phyloP scores from a whole-genome alignment of 2,888 invertebrate species.

The Watsonalla binaria region DNA sequence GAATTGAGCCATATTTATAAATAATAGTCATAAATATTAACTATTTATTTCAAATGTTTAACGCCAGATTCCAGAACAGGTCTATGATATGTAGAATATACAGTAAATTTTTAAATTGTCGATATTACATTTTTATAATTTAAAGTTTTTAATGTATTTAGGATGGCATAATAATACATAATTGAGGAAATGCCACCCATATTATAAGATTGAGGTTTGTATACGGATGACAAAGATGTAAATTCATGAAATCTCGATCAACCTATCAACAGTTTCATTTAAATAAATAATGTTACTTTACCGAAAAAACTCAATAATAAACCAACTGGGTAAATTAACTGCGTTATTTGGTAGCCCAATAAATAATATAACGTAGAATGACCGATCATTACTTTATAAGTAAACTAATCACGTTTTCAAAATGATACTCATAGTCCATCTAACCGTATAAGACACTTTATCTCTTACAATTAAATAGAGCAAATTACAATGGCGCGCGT shows the following conservation, averaged over 20 bases:
- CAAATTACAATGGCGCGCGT: constrained; percentile 36
- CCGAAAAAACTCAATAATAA: constrained; percentile 48
- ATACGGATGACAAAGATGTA: no score
- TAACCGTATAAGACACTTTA: constrained; percentile 73
- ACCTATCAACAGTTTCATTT: neutral
- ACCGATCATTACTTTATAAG: neutral
- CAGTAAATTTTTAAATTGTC: neutral
- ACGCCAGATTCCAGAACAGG: neutral
- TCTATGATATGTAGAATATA: constrained; percentile 5
- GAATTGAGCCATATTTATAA: constrained; percentile 1
- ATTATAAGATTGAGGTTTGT: no score
- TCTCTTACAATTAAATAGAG: constrained; percentile 51
- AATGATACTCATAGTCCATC: constrained; percentile 28
- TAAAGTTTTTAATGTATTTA: neutral
- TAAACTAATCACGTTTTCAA: constrained; percentile 8
- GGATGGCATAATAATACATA: neutral
- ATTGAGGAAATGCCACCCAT: neutral
- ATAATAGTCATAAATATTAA: constrained; percentile 3
- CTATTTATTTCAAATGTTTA: constrained; percentile 16
- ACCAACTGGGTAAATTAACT: constrained; percentile 33
- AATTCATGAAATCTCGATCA: no score
- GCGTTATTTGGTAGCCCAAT: constrained; percentile 19
- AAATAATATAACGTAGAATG: neutral
- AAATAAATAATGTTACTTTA: constrained; percentile 7
- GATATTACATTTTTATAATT: neutral